Percentiles rank a stretch among this genome's conserved stretches.
phyloP scores from a whole-genome alignment of 2,797 vertebrate species.

The Oryzias dopingdopingensis region DNA sequence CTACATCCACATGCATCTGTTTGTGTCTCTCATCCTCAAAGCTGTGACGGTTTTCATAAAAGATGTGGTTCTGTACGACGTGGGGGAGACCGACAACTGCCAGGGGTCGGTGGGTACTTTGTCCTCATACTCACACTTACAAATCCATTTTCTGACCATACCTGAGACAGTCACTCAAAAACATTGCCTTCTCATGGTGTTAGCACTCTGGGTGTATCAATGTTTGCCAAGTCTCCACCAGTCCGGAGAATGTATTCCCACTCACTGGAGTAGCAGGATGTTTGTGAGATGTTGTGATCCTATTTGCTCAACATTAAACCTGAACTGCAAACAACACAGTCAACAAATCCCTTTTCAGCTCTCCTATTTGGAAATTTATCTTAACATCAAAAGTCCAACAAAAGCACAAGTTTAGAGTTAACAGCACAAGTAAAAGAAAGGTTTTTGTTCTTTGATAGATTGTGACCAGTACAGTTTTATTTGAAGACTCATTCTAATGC shows the following conservation, averaged over 20 bases:
- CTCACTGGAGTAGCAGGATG: constrained; percentile 61
- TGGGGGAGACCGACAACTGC: constrained; percentile 79
- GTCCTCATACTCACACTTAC: not conserved
- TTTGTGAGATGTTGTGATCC: constrained; percentile 38
- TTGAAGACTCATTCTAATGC: too few species aligned
- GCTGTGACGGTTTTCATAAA: constrained; percentile 90
- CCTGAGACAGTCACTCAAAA: constrained; percentile 10
- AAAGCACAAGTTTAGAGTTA: not conserved
- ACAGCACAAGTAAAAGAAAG: constrained; percentile 5
- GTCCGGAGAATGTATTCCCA: constrained; percentile 36
- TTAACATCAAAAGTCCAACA: constrained; percentile 2
- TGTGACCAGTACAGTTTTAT: too few species aligned
- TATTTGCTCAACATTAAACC: constrained; percentile 66
- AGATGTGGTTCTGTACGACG: constrained; percentile 87
- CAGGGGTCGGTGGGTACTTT: constrained; percentile 80
- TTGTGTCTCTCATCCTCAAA: constrained; percentile 93
- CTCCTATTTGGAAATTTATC: constrained; percentile 15
- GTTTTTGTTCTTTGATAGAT: too few species aligned
- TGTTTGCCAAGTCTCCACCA: constrained; percentile 68
- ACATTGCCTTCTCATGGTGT: constrained; percentile 46
- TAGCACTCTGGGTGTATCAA: constrained; percentile 58
- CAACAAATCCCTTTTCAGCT: constrained; percentile 48
- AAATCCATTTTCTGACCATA: constrained; percentile 2
- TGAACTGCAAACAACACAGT: constrained; percentile 22
- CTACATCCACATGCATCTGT: constrained; percentile 96